phyloP scores from a whole-genome alignment of 2,113 vertebrate species.

The Mixornis gularis region DNA sequence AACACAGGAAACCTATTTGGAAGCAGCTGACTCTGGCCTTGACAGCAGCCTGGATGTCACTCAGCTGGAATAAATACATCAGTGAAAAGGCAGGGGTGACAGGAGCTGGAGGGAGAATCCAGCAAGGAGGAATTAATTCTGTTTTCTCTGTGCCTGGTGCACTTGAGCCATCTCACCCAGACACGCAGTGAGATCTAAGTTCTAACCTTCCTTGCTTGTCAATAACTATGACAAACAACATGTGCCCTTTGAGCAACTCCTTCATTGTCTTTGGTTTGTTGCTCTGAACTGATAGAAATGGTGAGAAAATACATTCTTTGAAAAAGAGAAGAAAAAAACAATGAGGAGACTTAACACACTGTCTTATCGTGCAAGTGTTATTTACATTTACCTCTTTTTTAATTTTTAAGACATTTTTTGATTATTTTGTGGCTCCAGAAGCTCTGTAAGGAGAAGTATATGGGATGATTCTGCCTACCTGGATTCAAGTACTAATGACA shows the following conservation, averaged over 20 bases:
- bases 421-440: neutral
- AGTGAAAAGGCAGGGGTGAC: neutral
- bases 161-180: neutral
- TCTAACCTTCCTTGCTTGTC: neutral
- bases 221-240: neutral
- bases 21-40: neutral
- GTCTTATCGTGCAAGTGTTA: neutral
- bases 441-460: neutral
- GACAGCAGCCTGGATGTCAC: neutral
- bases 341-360: neutral
- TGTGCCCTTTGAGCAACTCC: neutral
- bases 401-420: rapidly evolving
- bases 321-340: neutral
- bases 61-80: neutral
- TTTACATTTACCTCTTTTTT: neutral
- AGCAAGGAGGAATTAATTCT: neutral
- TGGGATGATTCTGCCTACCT: neutral
- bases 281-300: neutral
- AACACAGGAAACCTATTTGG: neutral
- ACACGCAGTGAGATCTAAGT: neutral
- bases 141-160: neutral
- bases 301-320: neutral
- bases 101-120: neutral
- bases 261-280: neutral
- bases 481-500: neutral